These are phyloP conservation scores for Drosophila murphyi DNA, from an alignment of 1,140 invertebrate species.

Conservation along the genomic window DNA sequence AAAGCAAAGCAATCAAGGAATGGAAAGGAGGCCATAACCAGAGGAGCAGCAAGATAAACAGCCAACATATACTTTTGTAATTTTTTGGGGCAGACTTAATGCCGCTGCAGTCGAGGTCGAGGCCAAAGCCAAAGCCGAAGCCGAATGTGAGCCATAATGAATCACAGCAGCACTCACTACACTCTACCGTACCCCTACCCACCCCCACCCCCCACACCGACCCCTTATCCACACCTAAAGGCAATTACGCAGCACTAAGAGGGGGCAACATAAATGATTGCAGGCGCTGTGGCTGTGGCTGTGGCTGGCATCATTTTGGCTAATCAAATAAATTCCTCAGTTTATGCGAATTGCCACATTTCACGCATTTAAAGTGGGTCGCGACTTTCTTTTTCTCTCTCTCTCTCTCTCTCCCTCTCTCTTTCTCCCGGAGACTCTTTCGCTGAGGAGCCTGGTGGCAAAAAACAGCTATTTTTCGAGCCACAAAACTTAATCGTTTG, in stretches of 20 bases:
- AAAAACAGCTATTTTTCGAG: constrained; percentile 28
- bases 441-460: neutral
- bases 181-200: too few relatives aligned
- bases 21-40: neutral
- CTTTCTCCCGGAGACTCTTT: neutral
- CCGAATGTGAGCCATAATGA: constrained; percentile 3
- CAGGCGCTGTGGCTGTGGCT: constrained; percentile 9
- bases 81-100: constrained; percentile 25
- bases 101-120: constrained; percentile 5
- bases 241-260: constrained; percentile 22
- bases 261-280: constrained; percentile 38
- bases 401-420: neutral
- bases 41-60: constrained; percentile 17
- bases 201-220: too few relatives aligned
- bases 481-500: constrained; percentile 48
- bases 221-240: constrained; percentile 1
- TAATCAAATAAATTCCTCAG: constrained; percentile 61
- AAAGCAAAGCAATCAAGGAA: neutral
- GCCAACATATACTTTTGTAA: constrained; percentile 33
- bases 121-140: constrained; percentile 12
- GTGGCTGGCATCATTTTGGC: constrained; percentile 12
- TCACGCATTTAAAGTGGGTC: constrained; percentile 50
- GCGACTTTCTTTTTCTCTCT: neutral
- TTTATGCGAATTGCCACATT: constrained; percentile 51
- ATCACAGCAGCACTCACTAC: neutral